Evolutionary conservation across 2,113 vertebrate species (phyloP), one percentile per base, ranked within the genome.

Genomic region (Ophthalmolycus amberensis): DNA sequence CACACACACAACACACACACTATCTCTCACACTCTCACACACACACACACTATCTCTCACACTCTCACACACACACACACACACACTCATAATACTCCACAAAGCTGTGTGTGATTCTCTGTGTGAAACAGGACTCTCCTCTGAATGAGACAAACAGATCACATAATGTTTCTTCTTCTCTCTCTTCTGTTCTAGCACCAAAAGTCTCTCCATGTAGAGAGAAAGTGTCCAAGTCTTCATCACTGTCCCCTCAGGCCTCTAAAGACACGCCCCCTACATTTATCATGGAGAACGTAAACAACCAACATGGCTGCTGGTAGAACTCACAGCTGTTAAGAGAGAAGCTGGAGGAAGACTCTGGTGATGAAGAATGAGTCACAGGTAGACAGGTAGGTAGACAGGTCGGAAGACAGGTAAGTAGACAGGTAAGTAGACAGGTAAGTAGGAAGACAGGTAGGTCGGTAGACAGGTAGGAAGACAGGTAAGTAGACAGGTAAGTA

Each of bases 71-170:
- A 73, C 29, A 50, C 20, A 46, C 56, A 73, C 25, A 22, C 9
- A 0, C 38, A 20, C 52, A 42, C 9, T 4, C 32, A 32, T 32
- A 32, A 32, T 74, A 84, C 34, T 18, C 27, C 46, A 37, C 62
- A 81, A 27, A 63, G 66, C 59, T 75, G 34, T 44, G 4, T 71
- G 42, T n/a, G 62, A 37, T 37, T 50, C 34, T 78, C 62, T 29
- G 27, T 42, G 69, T 32, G 37, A 8, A 8, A 38, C 37, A 5
- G 37, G 37, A 38, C 37, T 38, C 37, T 38, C 37, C 37, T 38
- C 37, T 38, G 37, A 38, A 38, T 38, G 5, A 38, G 8, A 27
- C 27, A 29, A 29, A 38, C 37, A 38, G 37, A 38, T 38, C 37
- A 38, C 37, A 38, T 38, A 3, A 32, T 32, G 32, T 32, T 29